phyloP scores from a whole-genome alignment of 1,140 invertebrate species.

The Kradibia gibbosae region DNA sequence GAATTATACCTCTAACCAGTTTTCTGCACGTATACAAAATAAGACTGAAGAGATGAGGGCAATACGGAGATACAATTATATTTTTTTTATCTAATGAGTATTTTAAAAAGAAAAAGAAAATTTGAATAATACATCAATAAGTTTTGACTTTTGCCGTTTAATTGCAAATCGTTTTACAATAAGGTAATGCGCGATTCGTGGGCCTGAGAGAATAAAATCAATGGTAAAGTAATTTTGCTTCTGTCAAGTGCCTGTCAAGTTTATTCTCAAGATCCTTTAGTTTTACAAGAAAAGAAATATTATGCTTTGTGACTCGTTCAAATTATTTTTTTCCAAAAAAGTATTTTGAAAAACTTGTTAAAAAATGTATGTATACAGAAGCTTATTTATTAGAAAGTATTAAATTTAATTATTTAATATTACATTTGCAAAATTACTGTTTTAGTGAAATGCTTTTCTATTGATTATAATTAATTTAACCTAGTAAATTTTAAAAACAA shows the following conservation, averaged over 20 bases:
- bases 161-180: neutral
- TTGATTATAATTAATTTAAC: no score
- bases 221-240: constrained; percentile 37
- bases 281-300: no score
- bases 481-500: no score
- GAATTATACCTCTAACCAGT: neutral
- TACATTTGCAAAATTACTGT: no score
- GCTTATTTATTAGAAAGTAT: no score
- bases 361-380: no score
- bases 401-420: no score
- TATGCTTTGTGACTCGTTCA: no score
- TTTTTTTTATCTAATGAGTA: no score
- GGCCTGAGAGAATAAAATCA: constrained; percentile 3
- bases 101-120: neutral
- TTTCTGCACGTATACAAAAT: neutral
- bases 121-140: neutral
- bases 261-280: neutral
- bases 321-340: no score
- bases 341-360: no score
- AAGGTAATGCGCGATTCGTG: neutral
- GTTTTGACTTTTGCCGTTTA: neutral
- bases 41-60: neutral
- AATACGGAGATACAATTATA: neutral
- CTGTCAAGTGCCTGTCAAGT: constrained; percentile 1
- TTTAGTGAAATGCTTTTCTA: no score